Evolutionary conservation across 2,888 invertebrate species (phyloP).

Genomic region (Macrophya alboannulata): DNA sequence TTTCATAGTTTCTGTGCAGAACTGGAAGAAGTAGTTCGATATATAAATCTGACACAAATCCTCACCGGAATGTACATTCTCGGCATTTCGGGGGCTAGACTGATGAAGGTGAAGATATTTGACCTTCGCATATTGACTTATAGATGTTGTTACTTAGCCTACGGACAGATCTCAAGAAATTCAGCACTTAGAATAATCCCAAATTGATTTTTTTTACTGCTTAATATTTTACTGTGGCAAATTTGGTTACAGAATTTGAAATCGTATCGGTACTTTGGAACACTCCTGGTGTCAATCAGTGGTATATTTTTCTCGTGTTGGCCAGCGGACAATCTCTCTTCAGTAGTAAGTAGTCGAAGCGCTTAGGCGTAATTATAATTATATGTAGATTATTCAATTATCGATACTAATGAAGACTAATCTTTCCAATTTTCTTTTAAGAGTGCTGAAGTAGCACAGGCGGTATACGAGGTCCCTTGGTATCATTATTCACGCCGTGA

Average conservation of each 20-base stretch:
- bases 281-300: neutral
- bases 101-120: neutral
- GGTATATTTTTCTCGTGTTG: constrained; percentile 34
- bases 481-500: constrained; percentile 58
- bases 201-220: neutral
- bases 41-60: constrained; percentile 8
- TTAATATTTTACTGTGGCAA: too few species aligned
- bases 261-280: neutral
- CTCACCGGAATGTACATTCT: neutral
- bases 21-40: neutral
- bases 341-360: neutral
- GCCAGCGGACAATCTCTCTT: constrained; percentile 27
- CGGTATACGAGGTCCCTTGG: constrained; percentile 65
- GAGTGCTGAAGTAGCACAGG: constrained; percentile 62
- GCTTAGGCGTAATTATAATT: neutral
- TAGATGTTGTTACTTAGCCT: too few species aligned
- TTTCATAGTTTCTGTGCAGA: constrained; percentile 35
- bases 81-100: neutral
- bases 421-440: constrained; percentile 33
- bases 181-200: neutral
- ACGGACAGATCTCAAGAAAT: neutral
- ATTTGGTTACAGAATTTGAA: neutral
- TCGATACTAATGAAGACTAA: too few species aligned
- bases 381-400: neutral
- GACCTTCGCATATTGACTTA: neutral